Conservation (phyloP, 2,888 invertebrate genomes). For the Nomada fucata region DNA sequence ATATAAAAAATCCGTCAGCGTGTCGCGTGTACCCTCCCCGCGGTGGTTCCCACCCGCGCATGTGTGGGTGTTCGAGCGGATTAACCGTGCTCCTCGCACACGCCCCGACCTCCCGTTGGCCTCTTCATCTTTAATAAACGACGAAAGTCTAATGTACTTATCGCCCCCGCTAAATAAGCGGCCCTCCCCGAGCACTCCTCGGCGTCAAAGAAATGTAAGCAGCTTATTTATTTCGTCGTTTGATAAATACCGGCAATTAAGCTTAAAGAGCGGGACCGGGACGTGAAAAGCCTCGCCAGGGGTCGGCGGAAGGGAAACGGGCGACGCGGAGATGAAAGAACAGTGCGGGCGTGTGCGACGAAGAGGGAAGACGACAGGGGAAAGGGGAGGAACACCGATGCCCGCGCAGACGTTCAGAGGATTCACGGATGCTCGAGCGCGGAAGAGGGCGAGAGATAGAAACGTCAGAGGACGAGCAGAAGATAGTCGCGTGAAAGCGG, state of each 20-base stretch:
- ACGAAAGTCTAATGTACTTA: conserved; percentile 74
- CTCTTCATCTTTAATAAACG: conserved; percentile 68
- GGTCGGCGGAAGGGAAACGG: neutral
- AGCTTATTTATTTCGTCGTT: conserved; percentile 81
- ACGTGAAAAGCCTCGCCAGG: conserved; percentile 31
- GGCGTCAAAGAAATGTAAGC: conserved; percentile 78
- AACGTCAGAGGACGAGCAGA: conserved; percentile 22
- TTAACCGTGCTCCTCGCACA: conserved; percentile 33
- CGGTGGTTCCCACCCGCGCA: neutral
- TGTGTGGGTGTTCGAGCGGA: conserved; percentile 50
- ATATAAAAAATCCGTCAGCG: conserved; percentile 36
- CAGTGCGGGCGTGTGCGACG: neutral
- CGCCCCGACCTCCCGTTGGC: conserved; percentile 15
- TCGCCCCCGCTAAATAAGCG: conserved; percentile 77
- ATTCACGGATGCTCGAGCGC: conserved; percentile 32
- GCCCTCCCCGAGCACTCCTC: conserved; percentile 52
- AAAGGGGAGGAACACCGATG: conserved; percentile 13
- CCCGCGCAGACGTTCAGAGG: conserved; percentile 41
- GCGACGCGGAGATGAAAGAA: neutral
- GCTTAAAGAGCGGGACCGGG: conserved; percentile 64
- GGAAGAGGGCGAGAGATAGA: conserved; percentile 31
- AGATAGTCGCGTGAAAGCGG: conserved; percentile 9
- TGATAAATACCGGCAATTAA: conserved; percentile 82
- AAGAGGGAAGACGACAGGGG: neutral
- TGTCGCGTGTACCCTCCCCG: neutral